phyloP scores from a whole-genome alignment of 1,140 invertebrate genomes.

The Drosophila repleta region DNA sequence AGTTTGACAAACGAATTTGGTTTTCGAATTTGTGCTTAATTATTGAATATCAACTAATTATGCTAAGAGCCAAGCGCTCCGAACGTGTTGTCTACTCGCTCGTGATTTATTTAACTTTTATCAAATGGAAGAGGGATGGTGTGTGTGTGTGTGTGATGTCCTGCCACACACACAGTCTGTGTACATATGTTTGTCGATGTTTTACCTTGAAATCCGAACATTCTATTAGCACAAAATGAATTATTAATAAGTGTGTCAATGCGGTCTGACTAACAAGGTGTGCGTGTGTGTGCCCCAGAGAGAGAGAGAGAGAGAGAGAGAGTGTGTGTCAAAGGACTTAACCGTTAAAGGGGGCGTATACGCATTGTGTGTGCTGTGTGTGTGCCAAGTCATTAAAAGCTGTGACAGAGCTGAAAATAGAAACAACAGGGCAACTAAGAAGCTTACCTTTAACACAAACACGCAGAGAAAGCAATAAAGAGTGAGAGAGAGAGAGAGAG shows the following conservation, averaged over 20 bases:
- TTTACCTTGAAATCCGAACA: slow-evolving; percentile 52
- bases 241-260: slow-evolving; percentile 75
- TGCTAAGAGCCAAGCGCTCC: slow-evolving; percentile 46
- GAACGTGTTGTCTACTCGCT: neutral
- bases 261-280: slow-evolving; percentile 58
- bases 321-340: slow-evolving; percentile 12
- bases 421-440: slow-evolving; percentile 31
- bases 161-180: neutral
- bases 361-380: slow-evolving; percentile 23
- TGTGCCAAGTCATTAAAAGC: slow-evolving; percentile 51
- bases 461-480: slow-evolving; percentile 2
- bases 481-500: neutral
- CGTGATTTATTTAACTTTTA: slow-evolving; percentile 18
- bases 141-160: slow-evolving; percentile 2
- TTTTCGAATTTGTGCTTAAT: slow-evolving; percentile 50
- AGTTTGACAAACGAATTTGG: slow-evolving; percentile 24
- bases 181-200: slow-evolving; percentile 29
- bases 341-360: slow-evolving; percentile 41
- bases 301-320: neutral
- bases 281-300: neutral
- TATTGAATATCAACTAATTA: slow-evolving; percentile 76
- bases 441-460: slow-evolving; percentile 30
- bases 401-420: slow-evolving; percentile 52
- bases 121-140: neutral
- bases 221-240: slow-evolving; percentile 72